A percentile compares a stretch with the other conserved stretches of the same genome.
phyloP scores from a whole-genome alignment of 2,113 vertebrate species.

The Anser brachyrhynchus region DNA sequence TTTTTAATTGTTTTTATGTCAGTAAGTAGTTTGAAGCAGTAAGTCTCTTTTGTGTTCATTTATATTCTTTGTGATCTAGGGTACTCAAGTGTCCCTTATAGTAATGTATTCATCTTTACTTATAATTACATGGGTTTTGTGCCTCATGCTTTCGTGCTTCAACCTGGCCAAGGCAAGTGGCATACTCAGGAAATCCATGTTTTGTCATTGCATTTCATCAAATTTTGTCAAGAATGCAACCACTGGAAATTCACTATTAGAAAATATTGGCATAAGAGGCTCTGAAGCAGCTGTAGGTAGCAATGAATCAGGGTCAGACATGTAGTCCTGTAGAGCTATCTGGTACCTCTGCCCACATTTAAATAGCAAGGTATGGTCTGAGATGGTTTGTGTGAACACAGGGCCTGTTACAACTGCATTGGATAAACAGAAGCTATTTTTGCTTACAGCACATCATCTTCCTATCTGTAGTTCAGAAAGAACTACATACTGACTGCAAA shows the following conservation, averaged over 20 bases:
- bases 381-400: neutral
- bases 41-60: neutral
- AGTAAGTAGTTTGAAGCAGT: neutral
- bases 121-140: neutral
- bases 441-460: neutral
- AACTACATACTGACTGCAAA: neutral
- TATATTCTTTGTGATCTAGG: neutral
- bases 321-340: neutral
- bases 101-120: neutral
- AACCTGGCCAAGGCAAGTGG: neutral
- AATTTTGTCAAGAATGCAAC: neutral
- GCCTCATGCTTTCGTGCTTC: neutral
- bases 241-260: neutral
- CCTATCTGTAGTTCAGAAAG: neutral
- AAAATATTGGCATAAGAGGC: neutral
- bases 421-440: neutral
- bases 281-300: neutral
- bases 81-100: neutral
- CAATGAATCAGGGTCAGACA: neutral
- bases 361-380: neutral
- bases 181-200: neutral
- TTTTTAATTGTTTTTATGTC: neutral
- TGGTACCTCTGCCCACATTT: neutral
- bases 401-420: neutral
- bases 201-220: neutral